Evolutionary conservation across 2,888 invertebrate genomes (phyloP).

Genomic region (Zaprionus obscuricornis): DNA sequence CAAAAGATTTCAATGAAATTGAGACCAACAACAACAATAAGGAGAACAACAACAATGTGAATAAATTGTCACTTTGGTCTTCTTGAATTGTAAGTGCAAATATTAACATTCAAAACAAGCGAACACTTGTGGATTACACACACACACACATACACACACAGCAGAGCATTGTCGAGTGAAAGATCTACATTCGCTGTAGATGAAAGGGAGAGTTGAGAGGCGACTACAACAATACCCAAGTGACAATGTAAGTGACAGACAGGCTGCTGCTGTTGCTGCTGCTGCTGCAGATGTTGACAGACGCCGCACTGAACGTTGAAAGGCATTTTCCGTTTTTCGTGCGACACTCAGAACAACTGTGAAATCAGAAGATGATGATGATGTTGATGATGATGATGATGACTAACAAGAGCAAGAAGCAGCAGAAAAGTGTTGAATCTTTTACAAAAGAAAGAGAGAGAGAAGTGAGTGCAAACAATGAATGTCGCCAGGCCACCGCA

Average conservation of each 20-base stretch:
- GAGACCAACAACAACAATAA: slow-evolving; percentile 57
- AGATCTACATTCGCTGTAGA: slow-evolving; percentile 10
- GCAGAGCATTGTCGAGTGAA: slow-evolving; percentile 4
- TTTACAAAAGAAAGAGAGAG: slow-evolving; percentile 1
- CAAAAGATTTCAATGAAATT: slow-evolving; percentile 51
- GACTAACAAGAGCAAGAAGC: no score
- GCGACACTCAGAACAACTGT: slow-evolving; percentile 5
- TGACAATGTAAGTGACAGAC: slow-evolving; percentile 69
- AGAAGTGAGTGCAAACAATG: slow-evolving; percentile 68
- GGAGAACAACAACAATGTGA: no score
- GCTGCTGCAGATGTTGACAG: slow-evolving; percentile 55
- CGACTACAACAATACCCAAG: slow-evolving; percentile 59
- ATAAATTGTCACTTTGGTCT: slow-evolving; percentile 75
- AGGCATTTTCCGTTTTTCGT: slow-evolving; percentile 39
- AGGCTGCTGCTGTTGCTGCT: no score
- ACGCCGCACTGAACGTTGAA: slow-evolving; percentile 36
- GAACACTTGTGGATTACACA: slow-evolving; percentile 66
- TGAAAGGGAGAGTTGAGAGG: background rate
- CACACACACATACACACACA: slow-evolving; percentile 8
- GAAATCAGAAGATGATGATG: no score
- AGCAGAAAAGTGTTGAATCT: no score
- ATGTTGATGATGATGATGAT: no score
- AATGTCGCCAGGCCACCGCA: slow-evolving; percentile 63
- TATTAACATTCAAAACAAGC: slow-evolving; percentile 78
- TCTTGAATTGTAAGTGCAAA: slow-evolving; percentile 71